Evolutionary conservation across 2,888 invertebrate species (phyloP), one percentile per base, ranked within the genome.

Genomic region (Papilio demoleus): DNA sequence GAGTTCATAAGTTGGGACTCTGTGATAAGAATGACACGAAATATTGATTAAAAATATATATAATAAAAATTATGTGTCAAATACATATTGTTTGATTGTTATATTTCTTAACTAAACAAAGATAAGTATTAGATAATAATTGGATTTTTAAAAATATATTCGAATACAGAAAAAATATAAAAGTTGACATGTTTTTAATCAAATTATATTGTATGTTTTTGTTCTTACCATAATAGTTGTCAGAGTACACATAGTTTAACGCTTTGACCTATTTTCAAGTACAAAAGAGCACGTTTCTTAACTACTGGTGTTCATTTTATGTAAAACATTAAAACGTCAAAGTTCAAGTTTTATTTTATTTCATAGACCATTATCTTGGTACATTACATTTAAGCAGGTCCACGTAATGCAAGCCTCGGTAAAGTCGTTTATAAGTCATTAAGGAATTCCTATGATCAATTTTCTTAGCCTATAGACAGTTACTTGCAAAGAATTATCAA

Each of bases 201-300:
- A n/a, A n/a, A n/a, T n/a, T n/a, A n/a, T n/a, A 31, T 19, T 45
- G 19, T 45, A 47, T 19, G 47, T 47, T 22, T n/a, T 22, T 22
- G 47, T 22, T 47, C 47, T 22, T 22, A 47, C 11, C 22, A 22
- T 12, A 47, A 47, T 22, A 12, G 22, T 47, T 22, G 17, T 4
- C 4, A 47, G 22, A 22, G 11, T 45, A 45, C 9, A 9, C 9
- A 19, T 17, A 19, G 11, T 34, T 31, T 22, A 11, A n/a, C 9
- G 11, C 50, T 36, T 17, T 50, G 53, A 22, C 34, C 58, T 14
- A 67, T 17, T 53, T 67, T 67, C 12, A 8, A 19, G n/a, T 17
- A 72, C 65, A 76, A 74, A 69, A 75, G 76, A 80, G 79, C 79
- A 72, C 73, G 74, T 74, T 72, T 73, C 81, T 81, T 81, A 79